Evolutionary conservation across 1,140 invertebrate genomes (phyloP), one percentile per base, ranked within the genome.

Genomic region (Drosophila arawakana): DNA sequence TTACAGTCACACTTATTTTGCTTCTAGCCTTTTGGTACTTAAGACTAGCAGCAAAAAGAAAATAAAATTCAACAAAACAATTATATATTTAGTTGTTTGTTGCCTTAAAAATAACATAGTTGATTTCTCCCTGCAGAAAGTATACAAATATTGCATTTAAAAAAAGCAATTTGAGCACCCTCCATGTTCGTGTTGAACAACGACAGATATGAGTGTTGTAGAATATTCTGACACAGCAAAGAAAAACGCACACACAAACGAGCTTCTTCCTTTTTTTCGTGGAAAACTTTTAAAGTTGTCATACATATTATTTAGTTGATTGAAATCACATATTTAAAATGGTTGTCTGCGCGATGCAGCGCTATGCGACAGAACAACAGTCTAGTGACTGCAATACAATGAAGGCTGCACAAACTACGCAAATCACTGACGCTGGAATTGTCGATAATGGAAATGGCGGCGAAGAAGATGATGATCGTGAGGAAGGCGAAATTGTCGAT

Each of bases 401-500:
- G 41, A 67, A 73, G 18, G 37, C 52, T 11, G 10, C 34, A 37
- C 49, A 73, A 50, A 25, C 49, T 39, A 41, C 70, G 0, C 65
- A 78, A 7, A 34, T 46, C 7, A 59, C 54, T 30, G 25, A 46
- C 7, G n/a, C 13, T 39, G 61, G 35, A 72, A 59, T 65, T 55
- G 30, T 72, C 69, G 43, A 78, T 66, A 70, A 75, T 63, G 71
- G 57, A 63, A 68, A 77, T 68, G 62, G 43, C 43, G 37, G 47
- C 34, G 72, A 76, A 7, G 76, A 78, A 8, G 73, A 69, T 4
- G 69, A 84, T 55, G 69, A 84, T 55, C 75, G 85, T 13, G 84
- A 92, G 69, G 91, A 92, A 61, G 91, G 91, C n/a, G 91, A 92
- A 73, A 91, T 92, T 63, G 79, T 91, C n/a, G 91, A 91, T 58